Conservation (phyloP, 2,888 invertebrate species). For the Diadromus collaris region DNA sequence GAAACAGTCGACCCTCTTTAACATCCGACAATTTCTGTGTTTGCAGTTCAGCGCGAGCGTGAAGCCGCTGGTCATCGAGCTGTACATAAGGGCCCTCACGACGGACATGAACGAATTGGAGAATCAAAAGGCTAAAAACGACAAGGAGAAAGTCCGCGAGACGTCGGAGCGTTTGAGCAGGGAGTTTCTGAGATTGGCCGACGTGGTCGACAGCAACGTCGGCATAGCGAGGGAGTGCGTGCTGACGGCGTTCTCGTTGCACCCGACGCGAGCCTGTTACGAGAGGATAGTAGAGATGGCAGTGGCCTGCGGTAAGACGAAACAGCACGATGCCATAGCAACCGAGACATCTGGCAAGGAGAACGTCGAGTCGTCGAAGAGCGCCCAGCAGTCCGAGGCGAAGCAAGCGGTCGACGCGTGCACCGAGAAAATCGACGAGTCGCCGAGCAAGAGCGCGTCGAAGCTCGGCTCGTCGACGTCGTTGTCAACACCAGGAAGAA, state of each 20-base stretch:
- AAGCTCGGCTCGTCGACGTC: slow-evolving; percentile 17
- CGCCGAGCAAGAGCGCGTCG: slow-evolving; percentile 5
- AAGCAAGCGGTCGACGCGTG: slow-evolving; percentile 1
- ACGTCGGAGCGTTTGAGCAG: slow-evolving; percentile 82
- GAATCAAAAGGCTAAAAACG: slow-evolving; percentile 83
- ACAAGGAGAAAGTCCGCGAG: slow-evolving; percentile 81
- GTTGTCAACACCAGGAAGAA: slow-evolving; percentile 44
- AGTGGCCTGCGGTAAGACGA: slow-evolving; percentile 80
- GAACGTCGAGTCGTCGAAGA: slow-evolving; percentile 30
- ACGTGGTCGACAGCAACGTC: slow-evolving; percentile 82
- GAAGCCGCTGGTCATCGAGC: slow-evolving; percentile 86
- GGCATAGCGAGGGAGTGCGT: slow-evolving; percentile 87
- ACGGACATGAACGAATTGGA: slow-evolving; percentile 90
- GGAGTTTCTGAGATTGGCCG: slow-evolving; percentile 85
- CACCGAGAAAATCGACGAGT: slow-evolving; percentile 29
- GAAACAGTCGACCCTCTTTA: too few species aligned
- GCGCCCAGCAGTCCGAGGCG: slow-evolving; percentile 11
- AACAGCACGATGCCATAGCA: slow-evolving; percentile 72
- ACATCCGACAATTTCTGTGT: slow-evolving; percentile 3
- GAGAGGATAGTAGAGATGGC: slow-evolving; percentile 83
- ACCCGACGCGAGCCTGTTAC: slow-evolving; percentile 85
- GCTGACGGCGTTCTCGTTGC: slow-evolving; percentile 88
- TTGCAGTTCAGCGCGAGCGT: slow-evolving; percentile 82
- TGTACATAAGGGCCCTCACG: slow-evolving; percentile 88
- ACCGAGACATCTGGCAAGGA: slow-evolving; percentile 9